Conservation (phyloP, 92 coral and sea anemone species). For the Chrysogorgia sp. region DNA sequence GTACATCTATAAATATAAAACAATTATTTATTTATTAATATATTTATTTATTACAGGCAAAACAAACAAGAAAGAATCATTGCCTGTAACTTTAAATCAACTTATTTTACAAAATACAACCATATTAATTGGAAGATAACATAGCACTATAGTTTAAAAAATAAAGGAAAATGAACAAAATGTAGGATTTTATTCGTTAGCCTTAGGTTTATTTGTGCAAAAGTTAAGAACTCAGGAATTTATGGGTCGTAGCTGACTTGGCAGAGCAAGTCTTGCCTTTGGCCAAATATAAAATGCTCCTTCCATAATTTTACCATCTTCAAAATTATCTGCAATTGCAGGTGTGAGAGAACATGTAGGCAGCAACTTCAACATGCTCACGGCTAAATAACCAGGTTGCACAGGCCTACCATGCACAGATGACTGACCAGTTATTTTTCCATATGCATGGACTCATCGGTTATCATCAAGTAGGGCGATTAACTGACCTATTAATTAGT, state of each 20-base stretch:
- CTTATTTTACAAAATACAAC: too few relatives aligned
- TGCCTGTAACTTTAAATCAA: too few relatives aligned
- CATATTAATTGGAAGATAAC: too few relatives aligned
- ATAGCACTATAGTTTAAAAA: too few relatives aligned
- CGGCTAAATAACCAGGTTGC: slow-evolving; percentile 1
- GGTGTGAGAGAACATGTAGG: neutral
- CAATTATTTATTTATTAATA: too few relatives aligned
- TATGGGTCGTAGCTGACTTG: neutral
- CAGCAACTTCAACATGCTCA: neutral
- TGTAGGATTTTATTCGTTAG: too few relatives aligned
- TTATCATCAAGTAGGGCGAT: slow-evolving; percentile 4
- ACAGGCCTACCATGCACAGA: neutral
- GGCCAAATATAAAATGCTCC: slow-evolving; percentile 14
- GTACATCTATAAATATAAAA: too few relatives aligned
- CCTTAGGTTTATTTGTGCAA: too few relatives aligned
- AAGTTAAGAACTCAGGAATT: neutral
- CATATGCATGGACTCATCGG: neutral
- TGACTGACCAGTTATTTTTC: slow-evolving; percentile 12
- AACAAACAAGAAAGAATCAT: too few relatives aligned
- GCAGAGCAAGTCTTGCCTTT: neutral
- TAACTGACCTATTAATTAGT: neutral
- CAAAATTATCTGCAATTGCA: neutral
- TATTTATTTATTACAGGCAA: too few relatives aligned
- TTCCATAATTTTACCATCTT: neutral
- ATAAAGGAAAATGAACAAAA: too few relatives aligned